These are phyloP conservation scores for Heterodera filipjevi DNA, from an alignment of 2,888 invertebrate genomes.

Conservation along the genomic window DNA sequence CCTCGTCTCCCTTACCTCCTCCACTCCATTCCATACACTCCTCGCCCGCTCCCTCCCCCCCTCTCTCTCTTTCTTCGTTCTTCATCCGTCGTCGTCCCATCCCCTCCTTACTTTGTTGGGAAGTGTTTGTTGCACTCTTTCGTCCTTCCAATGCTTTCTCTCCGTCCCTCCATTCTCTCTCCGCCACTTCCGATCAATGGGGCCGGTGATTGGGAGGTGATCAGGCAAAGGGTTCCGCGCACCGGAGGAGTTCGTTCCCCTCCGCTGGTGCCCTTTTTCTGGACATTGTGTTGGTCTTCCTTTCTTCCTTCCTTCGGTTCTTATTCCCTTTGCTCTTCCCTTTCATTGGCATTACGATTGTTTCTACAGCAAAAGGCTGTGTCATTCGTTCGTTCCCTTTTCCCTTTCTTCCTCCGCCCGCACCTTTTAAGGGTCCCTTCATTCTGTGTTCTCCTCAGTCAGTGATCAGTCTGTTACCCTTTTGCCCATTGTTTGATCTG, in stretches of 20 bases:
- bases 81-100: not conserved
- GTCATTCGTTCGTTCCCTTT: too few relatives aligned
- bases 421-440: not conserved
- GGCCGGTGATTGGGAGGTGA: not conserved
- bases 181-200: conserved; percentile 8
- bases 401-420: not conserved
- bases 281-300: not conserved
- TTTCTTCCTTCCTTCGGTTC: not conserved
- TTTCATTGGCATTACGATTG: not conserved
- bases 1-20: not conserved
- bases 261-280: conserved; percentile 2
- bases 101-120: not conserved
- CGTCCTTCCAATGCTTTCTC: not conserved
- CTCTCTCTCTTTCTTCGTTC: not conserved
- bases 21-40: not conserved
- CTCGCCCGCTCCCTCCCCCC: not conserved
- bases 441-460: too few relatives aligned
- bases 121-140: conserved; percentile 8
- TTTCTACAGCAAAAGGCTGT: too few relatives aligned
- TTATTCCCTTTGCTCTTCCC: not conserved
- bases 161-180: not conserved
- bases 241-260: not conserved
- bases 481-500: too few relatives aligned
- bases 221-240: conserved; percentile 12
- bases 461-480: too few relatives aligned